Percentiles rank a stretch among this genome's conserved stretches.
phyloP scores from a whole-genome alignment of 2,888 invertebrate species.

The Creontiades dilutus region DNA sequence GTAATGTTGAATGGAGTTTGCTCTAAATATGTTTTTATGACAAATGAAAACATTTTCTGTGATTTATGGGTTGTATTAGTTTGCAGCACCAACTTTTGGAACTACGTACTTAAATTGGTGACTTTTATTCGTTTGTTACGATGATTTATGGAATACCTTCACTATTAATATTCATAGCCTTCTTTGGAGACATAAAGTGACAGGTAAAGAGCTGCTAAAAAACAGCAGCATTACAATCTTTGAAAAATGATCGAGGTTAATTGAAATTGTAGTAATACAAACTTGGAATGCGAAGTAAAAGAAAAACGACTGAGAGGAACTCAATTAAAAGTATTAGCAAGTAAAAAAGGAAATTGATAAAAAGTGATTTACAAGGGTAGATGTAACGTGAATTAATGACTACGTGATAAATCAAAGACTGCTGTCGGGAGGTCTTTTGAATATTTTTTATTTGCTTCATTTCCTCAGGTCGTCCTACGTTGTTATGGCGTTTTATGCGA shows the following conservation, averaged over 20 bases:
- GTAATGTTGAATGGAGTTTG: too few relatives aligned
- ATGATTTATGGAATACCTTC: too few relatives aligned
- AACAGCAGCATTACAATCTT: not conserved
- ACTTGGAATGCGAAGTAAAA: not conserved
- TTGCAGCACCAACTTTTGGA: too few relatives aligned
- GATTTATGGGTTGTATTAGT: too few relatives aligned
- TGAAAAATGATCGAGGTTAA: not conserved
- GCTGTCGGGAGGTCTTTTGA: conserved; percentile 1
- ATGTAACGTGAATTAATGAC: conserved; percentile 56
- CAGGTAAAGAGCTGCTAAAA: too few relatives aligned
- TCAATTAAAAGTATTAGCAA: conserved; percentile 17
- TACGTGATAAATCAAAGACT: conserved; percentile 43
- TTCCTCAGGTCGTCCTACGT: conserved; percentile 43
- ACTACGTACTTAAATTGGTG: too few relatives aligned
- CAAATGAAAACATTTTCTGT: too few relatives aligned
- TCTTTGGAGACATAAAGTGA: not conserved
- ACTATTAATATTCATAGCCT: not conserved
- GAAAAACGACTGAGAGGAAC: not conserved
- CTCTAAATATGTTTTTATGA: too few relatives aligned
- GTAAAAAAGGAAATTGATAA: conserved; percentile 42
- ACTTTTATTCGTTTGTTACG: too few relatives aligned
- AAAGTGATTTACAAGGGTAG: conserved; percentile 52
- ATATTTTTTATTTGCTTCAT: conserved; percentile 37
- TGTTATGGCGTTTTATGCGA: conserved; percentile 3
- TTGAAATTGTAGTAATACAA: not conserved